These are phyloP conservation scores for Sparus aurata DNA, from an alignment of 2,797 vertebrate species.

Conservation along the genomic window DNA sequence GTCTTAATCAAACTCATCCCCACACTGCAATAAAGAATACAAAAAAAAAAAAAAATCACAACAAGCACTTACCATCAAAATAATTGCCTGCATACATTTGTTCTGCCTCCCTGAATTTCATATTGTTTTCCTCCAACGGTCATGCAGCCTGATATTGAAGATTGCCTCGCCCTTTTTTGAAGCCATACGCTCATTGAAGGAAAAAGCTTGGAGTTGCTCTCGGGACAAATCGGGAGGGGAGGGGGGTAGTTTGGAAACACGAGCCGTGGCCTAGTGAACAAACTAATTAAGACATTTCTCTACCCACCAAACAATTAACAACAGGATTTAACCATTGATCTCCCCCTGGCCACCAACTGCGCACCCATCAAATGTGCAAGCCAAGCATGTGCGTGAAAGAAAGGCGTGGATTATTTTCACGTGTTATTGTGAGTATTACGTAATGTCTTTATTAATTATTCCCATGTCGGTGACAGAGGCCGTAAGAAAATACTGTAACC, in stretches of 20 bases:
- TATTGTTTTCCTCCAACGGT: conserved; percentile 76
- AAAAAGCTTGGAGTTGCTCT: conserved; percentile 45
- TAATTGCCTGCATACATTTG: conserved; percentile 80
- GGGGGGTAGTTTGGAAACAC: conserved; percentile 46
- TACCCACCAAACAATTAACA: conserved; percentile 75
- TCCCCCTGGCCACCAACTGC: conserved; percentile 53
- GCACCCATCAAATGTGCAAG: conserved; percentile 55
- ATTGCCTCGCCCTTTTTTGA: conserved; percentile 49
- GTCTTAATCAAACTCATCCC: conserved; percentile 81
- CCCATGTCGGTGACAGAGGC: conserved; percentile 36
- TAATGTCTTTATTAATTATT: conserved; percentile 48
- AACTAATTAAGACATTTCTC: conserved; percentile 78
- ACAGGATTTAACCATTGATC: conserved; percentile 67
- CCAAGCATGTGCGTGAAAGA: conserved; percentile 57
- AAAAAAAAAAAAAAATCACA: conserved; percentile 47
- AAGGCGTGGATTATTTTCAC: conserved; percentile 22
- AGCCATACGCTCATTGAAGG: conserved; percentile 49
- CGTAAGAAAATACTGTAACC: conserved; percentile 41
- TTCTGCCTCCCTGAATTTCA: conserved; percentile 77
- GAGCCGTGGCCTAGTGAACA: conserved; percentile 46
- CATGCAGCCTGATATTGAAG: conserved; percentile 48
- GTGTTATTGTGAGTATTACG: conserved; percentile 29
- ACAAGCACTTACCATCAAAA: conserved; percentile 72
- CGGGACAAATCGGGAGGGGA: conserved; percentile 30
- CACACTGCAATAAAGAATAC: conserved; percentile 64